Conservation (phyloP, 35 echinoderm and acorn worm species). For the Stichopus chloronotus region DNA sequence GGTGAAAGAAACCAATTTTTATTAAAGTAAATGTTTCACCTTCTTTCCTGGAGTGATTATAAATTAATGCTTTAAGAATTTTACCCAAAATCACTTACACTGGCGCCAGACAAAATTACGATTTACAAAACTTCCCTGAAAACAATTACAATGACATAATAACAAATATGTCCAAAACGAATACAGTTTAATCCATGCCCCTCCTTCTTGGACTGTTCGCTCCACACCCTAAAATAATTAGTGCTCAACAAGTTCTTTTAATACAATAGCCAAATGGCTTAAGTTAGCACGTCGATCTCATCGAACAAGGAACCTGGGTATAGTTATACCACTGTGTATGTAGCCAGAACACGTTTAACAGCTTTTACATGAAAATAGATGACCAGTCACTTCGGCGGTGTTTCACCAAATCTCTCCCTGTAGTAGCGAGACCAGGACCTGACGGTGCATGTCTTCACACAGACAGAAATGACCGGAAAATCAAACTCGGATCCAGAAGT, state of each 20-base stretch:
- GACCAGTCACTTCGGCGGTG: too few species aligned
- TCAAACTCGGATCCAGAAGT: background rate
- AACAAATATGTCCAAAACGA: background rate
- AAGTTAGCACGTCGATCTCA: background rate
- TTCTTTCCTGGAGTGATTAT: background rate
- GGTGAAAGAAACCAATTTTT: background rate
- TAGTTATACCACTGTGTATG: background rate
- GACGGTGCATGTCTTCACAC: background rate
- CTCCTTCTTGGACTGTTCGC: background rate
- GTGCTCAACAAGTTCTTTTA: background rate
- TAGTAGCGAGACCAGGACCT: background rate
- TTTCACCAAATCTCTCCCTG: background rate
- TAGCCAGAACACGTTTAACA: background rate
- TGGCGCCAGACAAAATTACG: background rate
- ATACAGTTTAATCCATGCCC: background rate
- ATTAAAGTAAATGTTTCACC: slow-evolving; percentile 1
- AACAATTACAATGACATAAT: background rate
- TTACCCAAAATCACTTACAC: background rate
- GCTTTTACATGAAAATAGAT: background rate
- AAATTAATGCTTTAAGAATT: background rate
- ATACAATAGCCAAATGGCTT: background rate
- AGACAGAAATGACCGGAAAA: background rate
- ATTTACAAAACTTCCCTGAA: background rate
- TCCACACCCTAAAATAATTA: background rate
- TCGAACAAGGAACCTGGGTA: background rate